Evolutionary conservation across 2,797 vertebrate genomes (phyloP), one percentile per base, ranked within the genome.

Genomic region (Eulemur coronatus): DNA sequence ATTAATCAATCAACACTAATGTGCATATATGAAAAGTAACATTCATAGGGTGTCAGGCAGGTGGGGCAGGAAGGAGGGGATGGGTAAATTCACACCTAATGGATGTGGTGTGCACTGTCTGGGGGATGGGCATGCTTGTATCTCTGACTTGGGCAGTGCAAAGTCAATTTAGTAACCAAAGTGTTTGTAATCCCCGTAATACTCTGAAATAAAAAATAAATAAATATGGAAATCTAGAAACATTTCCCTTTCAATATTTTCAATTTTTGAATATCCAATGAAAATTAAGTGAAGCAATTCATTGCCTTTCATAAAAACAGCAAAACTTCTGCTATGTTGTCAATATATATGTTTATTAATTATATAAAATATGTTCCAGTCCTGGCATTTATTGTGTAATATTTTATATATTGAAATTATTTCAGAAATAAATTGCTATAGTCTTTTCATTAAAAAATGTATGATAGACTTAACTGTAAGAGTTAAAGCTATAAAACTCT

Each of bases 351-450:
- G 91, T 97, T 96, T 96, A 3, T 70, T 98, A 98, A 97, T 98
- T 98, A 97, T 92, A 91, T 80, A 84, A 97, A 98, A 97, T 69
- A 76, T 80, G 92, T 96, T 95, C 86, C 10, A 94, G 79, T 97
- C 50, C 14, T 96, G 70, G 48, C 24, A 89, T 96, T 95, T 97
- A 91, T 33, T 95, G 69, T 95, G 33, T 93, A 97, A 89, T 93
- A 73, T 96, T 98, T 97, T 96, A 96, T 95, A 17, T 88, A 96
- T 92, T 86, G 57, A 97, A 98, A 97, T 79, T 93, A 24, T 96
- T 98, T 93, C 97, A 97, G 93, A 98, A 98, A 97, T 97, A 97
- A 98, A 97, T 92, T 94, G 73, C 93, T 95, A 95, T 22, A 17
- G 92, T 85, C 48, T 98, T 98, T 97, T 97, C 91, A 98, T 97